Evolutionary conservation across 2,888 invertebrate species (phyloP).

Genomic region (Nomada fucata): DNA sequence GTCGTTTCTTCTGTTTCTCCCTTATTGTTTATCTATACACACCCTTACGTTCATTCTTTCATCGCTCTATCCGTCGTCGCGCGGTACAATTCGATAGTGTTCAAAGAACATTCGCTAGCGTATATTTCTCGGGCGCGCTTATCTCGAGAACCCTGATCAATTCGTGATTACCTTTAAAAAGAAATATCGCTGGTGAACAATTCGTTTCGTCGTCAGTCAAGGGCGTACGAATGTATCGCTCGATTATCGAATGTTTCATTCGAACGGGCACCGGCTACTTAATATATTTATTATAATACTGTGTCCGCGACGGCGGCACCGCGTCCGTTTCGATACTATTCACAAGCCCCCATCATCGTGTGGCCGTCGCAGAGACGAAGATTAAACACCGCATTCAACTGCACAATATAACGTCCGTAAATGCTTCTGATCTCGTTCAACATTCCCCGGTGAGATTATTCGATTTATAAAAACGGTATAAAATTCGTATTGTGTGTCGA

Average conservation of each 20-base stretch:
- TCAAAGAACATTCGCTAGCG: constrained; percentile 42
- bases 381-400: constrained; percentile 2
- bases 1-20: constrained; percentile 15
- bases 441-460: constrained; percentile 9
- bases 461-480: constrained; percentile 60
- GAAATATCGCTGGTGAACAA: constrained; percentile 23
- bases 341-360: constrained; percentile 11
- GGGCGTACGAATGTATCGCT: background rate
- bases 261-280: background rate
- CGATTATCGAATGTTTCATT: background rate
- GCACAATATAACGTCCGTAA: constrained; percentile 2
- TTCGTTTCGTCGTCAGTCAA: constrained; percentile 7
- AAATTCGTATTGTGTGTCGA: constrained; percentile 56
- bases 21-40: constrained; percentile 4
- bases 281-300: background rate
- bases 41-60: constrained; percentile 8
- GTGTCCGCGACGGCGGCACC: constrained; percentile 11
- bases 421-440: constrained; percentile 4
- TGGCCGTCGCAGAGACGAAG: constrained; percentile 24
- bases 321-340: constrained; percentile 12
- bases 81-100: constrained; percentile 19
- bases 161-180: constrained; percentile 46
- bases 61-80: background rate
- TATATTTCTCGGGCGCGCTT: constrained; percentile 22
- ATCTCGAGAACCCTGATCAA: constrained; percentile 56